Evolutionary conservation across 2,888 invertebrate genomes (phyloP).

Genomic region (Strigamia crassipes): DNA sequence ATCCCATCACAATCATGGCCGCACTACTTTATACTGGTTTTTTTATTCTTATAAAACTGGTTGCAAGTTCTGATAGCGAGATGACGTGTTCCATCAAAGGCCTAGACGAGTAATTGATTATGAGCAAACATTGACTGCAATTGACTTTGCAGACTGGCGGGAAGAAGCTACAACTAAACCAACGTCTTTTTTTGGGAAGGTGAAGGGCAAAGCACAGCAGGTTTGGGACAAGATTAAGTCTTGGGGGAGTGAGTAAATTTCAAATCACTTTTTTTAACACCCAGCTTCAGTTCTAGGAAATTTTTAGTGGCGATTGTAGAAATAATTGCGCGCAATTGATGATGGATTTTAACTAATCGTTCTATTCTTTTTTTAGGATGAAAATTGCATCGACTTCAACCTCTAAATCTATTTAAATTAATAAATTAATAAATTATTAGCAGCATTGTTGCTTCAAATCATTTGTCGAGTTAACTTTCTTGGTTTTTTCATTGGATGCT

Average conservation of each 20-base stretch:
- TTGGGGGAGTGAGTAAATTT: background rate
- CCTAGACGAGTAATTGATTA: too few species aligned
- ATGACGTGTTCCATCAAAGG: too few species aligned
- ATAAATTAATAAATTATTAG: background rate
- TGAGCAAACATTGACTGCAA: background rate
- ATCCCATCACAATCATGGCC: too few species aligned
- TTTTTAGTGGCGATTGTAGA: background rate
- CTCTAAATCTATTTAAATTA: too few species aligned
- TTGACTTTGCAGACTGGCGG: background rate
- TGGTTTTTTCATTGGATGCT: too few species aligned
- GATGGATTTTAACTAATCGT: too few species aligned
- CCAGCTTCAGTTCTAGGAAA: background rate
- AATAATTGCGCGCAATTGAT: too few species aligned
- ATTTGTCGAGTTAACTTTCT: background rate
- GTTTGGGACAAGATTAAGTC: constrained; percentile 3
- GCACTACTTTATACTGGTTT: too few species aligned
- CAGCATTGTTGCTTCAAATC: background rate
- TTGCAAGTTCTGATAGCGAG: too few species aligned
- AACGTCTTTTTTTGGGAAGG: background rate
- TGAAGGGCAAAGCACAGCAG: background rate
- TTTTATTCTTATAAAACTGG: too few species aligned
- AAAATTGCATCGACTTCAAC: too few species aligned
- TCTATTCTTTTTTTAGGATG: too few species aligned
- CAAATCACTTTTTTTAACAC: background rate
- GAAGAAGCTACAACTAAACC: background rate